Evolutionary conservation across 2,113 vertebrate species (phyloP), one percentile per base, ranked within the genome.

Genomic region (Craseonycteris thonglongyai): DNA sequence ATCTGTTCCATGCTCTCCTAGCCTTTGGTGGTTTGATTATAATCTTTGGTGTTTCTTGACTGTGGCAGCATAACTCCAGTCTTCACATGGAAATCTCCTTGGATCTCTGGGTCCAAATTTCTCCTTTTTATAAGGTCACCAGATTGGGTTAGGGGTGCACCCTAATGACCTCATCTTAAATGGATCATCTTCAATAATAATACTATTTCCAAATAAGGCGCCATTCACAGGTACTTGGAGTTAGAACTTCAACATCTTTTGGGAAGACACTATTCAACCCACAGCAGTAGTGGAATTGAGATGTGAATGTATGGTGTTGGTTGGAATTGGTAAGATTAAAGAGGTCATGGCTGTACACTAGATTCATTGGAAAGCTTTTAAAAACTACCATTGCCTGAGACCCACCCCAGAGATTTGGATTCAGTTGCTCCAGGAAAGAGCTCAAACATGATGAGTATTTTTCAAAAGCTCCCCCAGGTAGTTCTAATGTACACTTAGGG

Each of bases 151-250:
- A 71, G 49, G 38, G 18, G 3, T 45, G 19, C 0, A 49, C 18
- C 28, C 19, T 68, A 61, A 75, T 14, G 33, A 69, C 54, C 28
- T 93, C 74, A 86, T 68, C 30, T 80, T 84, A 80, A 65, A 45
- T 58, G 63, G 61, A 95, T 86, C 78, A 56, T 90, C 42, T 74
- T 93, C 51, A 54, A 79, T 89, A 54, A 79, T 89, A 69, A 85
- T 6, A 16, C 15, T 78, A 28, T 76, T 90, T 94, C 72, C 88
- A 81, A 93, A 69, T 74, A 61, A 81, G 79, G 21, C 68, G 21
- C 51, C 11, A 28, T 74, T 89, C 19, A 5, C 7, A 69, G 59
- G 22, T 56, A 40, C 22, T n/a, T 11, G 38, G 5, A 38, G 3
- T 40, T 61, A 35, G 63, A 65, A 93, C 51, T 86, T 89, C 56